Evolutionary conservation across 2,797 vertebrate genomes (phyloP), one percentile per base, ranked within the genome.

Genomic region (Leucoraja ocellata): DNA sequence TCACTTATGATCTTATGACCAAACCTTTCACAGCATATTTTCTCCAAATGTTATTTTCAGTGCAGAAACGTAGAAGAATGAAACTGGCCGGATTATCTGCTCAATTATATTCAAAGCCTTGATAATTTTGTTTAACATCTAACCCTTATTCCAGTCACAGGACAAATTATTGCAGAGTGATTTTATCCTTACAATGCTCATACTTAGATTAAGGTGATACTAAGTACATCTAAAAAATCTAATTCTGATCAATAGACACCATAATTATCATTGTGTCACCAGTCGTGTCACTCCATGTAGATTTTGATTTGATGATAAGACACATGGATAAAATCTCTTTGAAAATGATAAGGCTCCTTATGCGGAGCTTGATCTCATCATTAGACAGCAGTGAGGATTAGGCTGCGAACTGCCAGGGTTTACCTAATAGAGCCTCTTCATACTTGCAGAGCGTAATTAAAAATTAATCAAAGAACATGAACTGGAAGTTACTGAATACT

Each of bases 401-500:
- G 63, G 63, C n/a, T 68, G 84, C n/a, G 23, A 68, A 88, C 63
- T 36, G n/a, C n/a, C 7, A 16, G 7, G 14, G 63, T 88, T 88
- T 88, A 68, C 84, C n/a, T 32, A 68, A 68, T 9, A 32, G 16
- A 36, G 61, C n/a, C 63, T 68, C 84, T 65, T 68, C 32, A 36
- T 32, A 21, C 36, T 9, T 68, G 25, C 25, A 8, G 36, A 46
- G 21, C 39, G n/a, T 92, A 25, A 92, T 73, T 28, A 92, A 76
- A 54, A 92, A 74, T 76, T 13, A 58, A 92, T 92, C 39, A 92
- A 76, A n/a, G 90, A 25, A 73, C 39, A 46, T 13, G 23, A 76
- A 74, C 71, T 92, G 90, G 36, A 92, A 46, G 10, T 16, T 92
- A 28, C 39, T 74, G 71, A 92, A 74, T 76, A 76, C 46, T 74